Percentiles rank a stretch among this genome's conserved stretches.
These are phyloP conservation scores for Linnaemya tessellans DNA, from an alignment of 2,888 invertebrate species.

Conservation along the genomic window DNA sequence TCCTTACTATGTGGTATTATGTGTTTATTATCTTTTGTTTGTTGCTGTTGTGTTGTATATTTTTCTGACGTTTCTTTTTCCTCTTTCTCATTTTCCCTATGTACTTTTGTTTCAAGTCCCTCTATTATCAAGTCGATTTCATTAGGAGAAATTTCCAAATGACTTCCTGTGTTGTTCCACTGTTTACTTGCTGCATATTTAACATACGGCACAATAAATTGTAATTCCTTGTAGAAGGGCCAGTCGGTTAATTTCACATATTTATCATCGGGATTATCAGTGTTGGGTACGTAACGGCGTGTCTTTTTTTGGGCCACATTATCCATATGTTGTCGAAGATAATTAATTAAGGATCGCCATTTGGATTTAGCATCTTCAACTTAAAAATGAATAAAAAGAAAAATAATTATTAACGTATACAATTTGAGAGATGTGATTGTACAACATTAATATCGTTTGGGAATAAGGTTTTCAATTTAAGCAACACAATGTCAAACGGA, in stretches of 20 bases:
- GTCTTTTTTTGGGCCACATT: conserved; percentile 65
- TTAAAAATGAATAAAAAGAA: conserved; percentile 31
- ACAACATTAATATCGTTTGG: too few species aligned
- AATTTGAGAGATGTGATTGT: too few species aligned
- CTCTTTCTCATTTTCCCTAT: not conserved
- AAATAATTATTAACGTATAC: not conserved
- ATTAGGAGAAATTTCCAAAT: conserved; percentile 35
- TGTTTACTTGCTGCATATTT: conserved; percentile 59
- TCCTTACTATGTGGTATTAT: conserved; percentile 1
- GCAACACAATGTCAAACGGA: too few species aligned
- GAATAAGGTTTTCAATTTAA: too few species aligned
- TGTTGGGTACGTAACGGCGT: conserved; percentile 71
- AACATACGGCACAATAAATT: conserved; percentile 71
- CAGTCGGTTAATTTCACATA: conserved; percentile 71
- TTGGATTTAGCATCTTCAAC: conserved; percentile 71
- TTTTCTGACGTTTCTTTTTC: conserved; percentile 2
- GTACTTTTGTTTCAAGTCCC: conserved; percentile 31
- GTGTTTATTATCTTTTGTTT: conserved; percentile 19
- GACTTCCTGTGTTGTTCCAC: not conserved
- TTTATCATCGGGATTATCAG: conserved; percentile 66
- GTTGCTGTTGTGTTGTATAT: conserved; percentile 2
- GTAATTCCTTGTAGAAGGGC: conserved; percentile 67
- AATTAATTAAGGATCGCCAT: conserved; percentile 69
- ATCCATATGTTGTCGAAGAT: conserved; percentile 67
- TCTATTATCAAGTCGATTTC: conserved; percentile 60